Evolutionary conservation across 1,140 invertebrate species (phyloP), one percentile per base, ranked within the genome.

Genomic region (Hypothenemus hampei): DNA sequence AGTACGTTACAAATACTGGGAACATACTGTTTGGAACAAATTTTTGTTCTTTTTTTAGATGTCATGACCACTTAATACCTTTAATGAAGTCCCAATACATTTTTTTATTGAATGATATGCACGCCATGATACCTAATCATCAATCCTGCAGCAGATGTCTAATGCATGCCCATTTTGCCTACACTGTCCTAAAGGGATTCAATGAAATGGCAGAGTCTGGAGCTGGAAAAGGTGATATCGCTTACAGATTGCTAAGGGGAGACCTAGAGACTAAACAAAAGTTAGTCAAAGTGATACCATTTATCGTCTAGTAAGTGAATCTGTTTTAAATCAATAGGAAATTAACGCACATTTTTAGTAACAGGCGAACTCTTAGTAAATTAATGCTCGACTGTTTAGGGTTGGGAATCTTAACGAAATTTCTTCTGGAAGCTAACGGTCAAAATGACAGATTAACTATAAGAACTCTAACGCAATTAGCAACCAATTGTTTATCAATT

Each of bases 191-290:
- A 24, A 62, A 61, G n/a, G 72, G 72, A 40, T 60, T 81, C 22
- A 71, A 70, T 10, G 70, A 66, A 33, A 50, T 73, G 21, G 76
- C 76, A 0, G 75, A 78, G 62, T 76, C 75, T 4, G 74, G 73
- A 57, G 73, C 72, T 54, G 77, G 76, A 10, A 75, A 75, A 56
- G 77, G 77, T 18, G 73, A 78, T 67, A 78, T 81, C 37, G 75
- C 75, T 41, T 73, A 79, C 64, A 71, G 73, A 46, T 63, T 69
- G 23, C 47, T 79, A 24, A 59, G 73, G 21, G 76, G 75, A 56
- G 75, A 73, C 19, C 64, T 58, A 41, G 59, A 67, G 41, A 66
- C 73, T 40, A 77, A 78, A 59, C 68, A 74, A 60, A 74, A 74
- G 44, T 59, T 79, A 10, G 69, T 73, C 10, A 31, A 77, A 19